Evolutionary conservation across 2,797 vertebrate species (phyloP).

Genomic region (Hippocampus kuda): DNA sequence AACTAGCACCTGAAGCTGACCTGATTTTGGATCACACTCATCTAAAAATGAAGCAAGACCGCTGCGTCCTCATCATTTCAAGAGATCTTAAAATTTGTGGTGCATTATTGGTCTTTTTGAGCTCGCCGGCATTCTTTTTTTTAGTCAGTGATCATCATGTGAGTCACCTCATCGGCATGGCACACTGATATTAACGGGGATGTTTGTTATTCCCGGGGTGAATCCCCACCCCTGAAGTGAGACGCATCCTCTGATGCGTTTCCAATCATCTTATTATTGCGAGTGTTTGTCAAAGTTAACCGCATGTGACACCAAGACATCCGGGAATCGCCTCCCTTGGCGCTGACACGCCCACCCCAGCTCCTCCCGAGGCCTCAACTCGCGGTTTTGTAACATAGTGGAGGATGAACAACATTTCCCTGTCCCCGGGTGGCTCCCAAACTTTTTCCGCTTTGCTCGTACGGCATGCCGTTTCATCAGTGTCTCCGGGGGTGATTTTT

Average conservation of each 20-base stretch:
- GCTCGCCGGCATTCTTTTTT: background rate
- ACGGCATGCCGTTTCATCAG: conserved; percentile 55
- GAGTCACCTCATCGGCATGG: background rate
- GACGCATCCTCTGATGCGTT: conserved; percentile 9
- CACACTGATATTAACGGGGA: background rate
- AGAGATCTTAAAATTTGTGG: no score
- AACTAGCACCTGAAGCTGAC: no score
- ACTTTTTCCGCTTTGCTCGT: conserved; percentile 50
- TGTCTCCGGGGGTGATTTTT: conserved; percentile 58
- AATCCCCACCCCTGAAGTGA: background rate
- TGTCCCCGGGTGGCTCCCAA: conserved; percentile 33
- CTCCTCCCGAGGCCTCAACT: conserved; percentile 32
- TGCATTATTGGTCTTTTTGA: background rate
- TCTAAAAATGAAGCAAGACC: no score
- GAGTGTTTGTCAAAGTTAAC: conserved; percentile 7
- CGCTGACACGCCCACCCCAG: background rate
- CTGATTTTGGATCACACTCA: no score
- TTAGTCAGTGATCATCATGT: background rate
- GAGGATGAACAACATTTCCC: conserved; percentile 53
- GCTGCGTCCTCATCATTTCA: no score
- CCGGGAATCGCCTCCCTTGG: background rate
- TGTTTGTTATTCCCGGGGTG: conserved; percentile 1
- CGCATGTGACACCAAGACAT: background rate
- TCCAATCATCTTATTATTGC: conserved; percentile 19
- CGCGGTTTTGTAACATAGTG: conserved; percentile 57